Base-by-base conservation (phyloP, 1,140 invertebrate species). In the Cataglyphis hispanica region DNA sequence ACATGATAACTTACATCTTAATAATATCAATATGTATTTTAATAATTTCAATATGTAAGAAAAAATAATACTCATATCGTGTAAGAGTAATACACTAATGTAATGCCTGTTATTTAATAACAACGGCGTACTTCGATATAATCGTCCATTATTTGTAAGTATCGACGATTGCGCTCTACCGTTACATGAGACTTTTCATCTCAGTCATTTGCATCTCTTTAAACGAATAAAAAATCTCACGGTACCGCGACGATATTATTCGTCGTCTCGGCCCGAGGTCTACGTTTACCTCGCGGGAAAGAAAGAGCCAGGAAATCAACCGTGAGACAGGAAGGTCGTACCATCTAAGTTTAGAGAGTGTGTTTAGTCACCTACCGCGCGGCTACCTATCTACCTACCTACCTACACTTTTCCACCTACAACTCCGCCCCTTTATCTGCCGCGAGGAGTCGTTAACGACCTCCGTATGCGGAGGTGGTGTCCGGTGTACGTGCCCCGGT, bases 341-440 rank as follows among this genome's bases (percentile, higher is more conserved):
- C 43, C 46, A 63, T 91, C 87, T 85, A 87, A 91, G 86, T 88
- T 90, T 85, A 80, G 84, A 91, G 85, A 91, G 85, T 89, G 72
- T 56, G 86, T 91, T 87, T 90, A 89, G 86, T 84, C 85, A 70
- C 64, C 86, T 84, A 84, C 86, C 72, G 53, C 77, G 46, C 46
- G 46, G 46, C 46, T 50, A 50, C 46, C 46, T 50, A 50, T 50
- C 16, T 19, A 50, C 46, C 46, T 50, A 43, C 34, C 90, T 90
- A 85, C 87, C 85, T 78, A 91, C 90, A 90, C 90, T 81, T 89
- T 83, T 50, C 89, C 86, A 80, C 78, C 87, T 86, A 78, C 84
- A 61, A 70, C 53, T 34, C 67, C 63, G 86, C 25, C 64, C 66
- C 75, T 56, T 86, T 83, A 88, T 86, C 87, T 58, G 50, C n/a